Evolutionary conservation across 2,888 invertebrate species (phyloP).

Genomic region (Acheta domesticus): DNA sequence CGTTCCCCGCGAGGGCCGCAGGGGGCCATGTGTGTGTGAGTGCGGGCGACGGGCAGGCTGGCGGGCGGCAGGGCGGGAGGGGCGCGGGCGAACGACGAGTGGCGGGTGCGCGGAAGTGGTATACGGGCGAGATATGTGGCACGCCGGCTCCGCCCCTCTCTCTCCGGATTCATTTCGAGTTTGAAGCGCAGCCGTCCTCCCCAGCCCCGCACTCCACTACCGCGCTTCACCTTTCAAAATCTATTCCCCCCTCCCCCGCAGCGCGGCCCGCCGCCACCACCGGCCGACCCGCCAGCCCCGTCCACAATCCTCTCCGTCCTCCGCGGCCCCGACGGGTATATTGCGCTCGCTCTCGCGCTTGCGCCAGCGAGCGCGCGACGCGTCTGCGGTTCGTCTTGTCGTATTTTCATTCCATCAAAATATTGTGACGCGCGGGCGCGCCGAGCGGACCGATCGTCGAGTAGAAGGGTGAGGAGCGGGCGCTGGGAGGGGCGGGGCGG

Average conservation of each 20-base stretch:
- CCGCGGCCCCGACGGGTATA: neutral
- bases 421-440: neutral
- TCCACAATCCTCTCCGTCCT: no score
- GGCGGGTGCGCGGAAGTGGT: neutral
- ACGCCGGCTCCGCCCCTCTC: neutral
- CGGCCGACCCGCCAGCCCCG: no score
- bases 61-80: neutral
- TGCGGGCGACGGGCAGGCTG: neutral
- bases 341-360: neutral
- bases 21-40: neutral
- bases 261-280: no score
- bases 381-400: constrained; percentile 9
- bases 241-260: neutral
- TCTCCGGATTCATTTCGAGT: constrained; percentile 5
- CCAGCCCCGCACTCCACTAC: neutral
- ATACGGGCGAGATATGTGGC: constrained; percentile 6
- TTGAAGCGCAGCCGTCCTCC: neutral
- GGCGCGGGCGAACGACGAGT: neutral
- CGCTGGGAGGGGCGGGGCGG: neutral
- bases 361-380: neutral
- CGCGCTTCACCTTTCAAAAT: neutral
- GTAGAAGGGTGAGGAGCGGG: neutral
- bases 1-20: neutral
- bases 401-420: constrained; percentile 18
- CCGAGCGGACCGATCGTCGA: no score